Base-by-base conservation (phyloP, 2,888 invertebrate species). In the Yponomeuta malinellus region DNA sequence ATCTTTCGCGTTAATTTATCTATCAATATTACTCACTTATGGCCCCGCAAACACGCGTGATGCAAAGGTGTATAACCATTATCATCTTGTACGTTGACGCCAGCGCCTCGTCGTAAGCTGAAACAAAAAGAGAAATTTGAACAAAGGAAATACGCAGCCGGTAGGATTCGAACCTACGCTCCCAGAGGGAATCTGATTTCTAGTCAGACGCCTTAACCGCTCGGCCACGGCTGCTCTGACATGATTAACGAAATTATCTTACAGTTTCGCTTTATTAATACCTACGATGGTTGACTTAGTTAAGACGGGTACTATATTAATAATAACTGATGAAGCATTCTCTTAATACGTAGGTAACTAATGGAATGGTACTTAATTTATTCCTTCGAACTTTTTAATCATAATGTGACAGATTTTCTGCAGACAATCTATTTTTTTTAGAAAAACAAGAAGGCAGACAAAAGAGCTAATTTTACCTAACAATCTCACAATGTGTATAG, bases 31-130 rank as follows among this genome's bases (percentile, higher is more conserved):
- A 91, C 94, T 93, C 93, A 98, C 98, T 94, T 95, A 90, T 98
- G 98, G 10, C 98, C 97, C 87, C 98, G 97, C 73, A 98, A 94
- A 75, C 98, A 96, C 71, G 98, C 98, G 89, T 98, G 97, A 86
- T 99, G 98, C 69, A 99, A 94, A 48, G 98, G 96, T 63, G 98
- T 97, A 87, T 98, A 98, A 66, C 98, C 98, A 84, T 96, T 97
- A 79, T 95, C 95, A 85, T 98, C 98, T 92, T 97, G 97, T 71
- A 97, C 97, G 89, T 98, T 98, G 72, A 97, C 97, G 76, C 98
- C 98, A 70, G 97, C 96, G 72, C 97, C 96, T 82, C 97, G 94
- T 74, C 98, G 94, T 84, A 98, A 93, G 90, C 98, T 98, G 92
- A 59, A 70, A 67, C 48, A 65, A 63, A 70, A 71, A 74, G 75